These are phyloP conservation scores for Chaetodon trifasciatus DNA, from an alignment of 2,797 vertebrate genomes.

Conservation along the genomic window DNA sequence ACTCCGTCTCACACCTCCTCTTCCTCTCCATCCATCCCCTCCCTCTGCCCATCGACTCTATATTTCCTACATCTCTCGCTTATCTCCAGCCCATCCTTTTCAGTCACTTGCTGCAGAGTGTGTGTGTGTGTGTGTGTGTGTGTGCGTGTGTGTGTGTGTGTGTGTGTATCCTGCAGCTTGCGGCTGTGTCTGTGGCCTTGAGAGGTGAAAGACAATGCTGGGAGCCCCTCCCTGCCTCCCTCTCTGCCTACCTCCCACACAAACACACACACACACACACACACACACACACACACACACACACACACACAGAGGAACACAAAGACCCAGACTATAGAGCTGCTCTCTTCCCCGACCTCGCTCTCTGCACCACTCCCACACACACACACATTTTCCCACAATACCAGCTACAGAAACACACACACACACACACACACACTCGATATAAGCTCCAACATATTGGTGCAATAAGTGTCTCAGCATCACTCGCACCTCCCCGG, in stretches of 20 bases:
- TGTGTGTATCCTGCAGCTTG: slow-evolving; percentile 36
- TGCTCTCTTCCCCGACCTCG: slow-evolving; percentile 67
- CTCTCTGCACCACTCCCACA: slow-evolving; percentile 70
- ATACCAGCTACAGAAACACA: slow-evolving; percentile 29
- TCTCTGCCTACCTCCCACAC: slow-evolving; percentile 54
- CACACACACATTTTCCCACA: slow-evolving; percentile 54
- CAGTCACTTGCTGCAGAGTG: slow-evolving; percentile 33
- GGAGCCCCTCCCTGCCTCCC: slow-evolving; percentile 62
- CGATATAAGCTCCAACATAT: slow-evolving; percentile 29
- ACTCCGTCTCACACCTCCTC: slow-evolving; percentile 18
- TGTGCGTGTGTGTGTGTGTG: slow-evolving; percentile 39
- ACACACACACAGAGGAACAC: slow-evolving; percentile 23
- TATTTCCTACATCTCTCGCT: slow-evolving; percentile 37
- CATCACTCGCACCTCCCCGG: not conserved
- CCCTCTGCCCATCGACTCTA: not conserved
- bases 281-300: slow-evolving; percentile 47
- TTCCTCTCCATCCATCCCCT: not conserved
- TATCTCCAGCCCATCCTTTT: slow-evolving; percentile 35
- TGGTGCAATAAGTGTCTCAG: slow-evolving; percentile 47
- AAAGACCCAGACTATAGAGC: slow-evolving; percentile 74
- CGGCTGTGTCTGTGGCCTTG: slow-evolving; percentile 78
- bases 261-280: slow-evolving; percentile 45
- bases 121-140: slow-evolving; percentile 23
- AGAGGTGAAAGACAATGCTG: slow-evolving; percentile 79
- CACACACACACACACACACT: slow-evolving; percentile 5